phyloP scores from a whole-genome alignment of 1,140 invertebrate genomes.

The Platyscapa corneri region DNA sequence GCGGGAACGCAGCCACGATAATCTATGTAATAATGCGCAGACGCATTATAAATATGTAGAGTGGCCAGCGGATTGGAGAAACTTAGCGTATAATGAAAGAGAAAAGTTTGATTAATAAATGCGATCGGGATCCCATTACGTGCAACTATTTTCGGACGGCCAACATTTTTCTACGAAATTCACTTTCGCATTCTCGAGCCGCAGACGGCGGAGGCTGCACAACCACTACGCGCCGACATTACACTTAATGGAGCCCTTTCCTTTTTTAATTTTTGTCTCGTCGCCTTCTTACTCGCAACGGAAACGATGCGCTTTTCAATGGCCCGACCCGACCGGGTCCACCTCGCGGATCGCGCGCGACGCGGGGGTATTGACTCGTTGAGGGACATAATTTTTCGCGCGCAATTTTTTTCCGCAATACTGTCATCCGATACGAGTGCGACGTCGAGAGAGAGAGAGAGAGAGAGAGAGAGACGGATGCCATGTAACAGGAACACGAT shows the following conservation, averaged over 20 bases:
- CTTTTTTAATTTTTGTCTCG: too few species aligned
- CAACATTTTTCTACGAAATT: neutral
- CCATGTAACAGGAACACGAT: neutral
- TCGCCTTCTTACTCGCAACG: too few species aligned
- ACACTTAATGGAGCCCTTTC: too few species aligned
- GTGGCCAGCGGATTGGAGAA: neutral
- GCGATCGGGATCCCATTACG: neutral
- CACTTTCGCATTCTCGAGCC: neutral
- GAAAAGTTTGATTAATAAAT: constrained; percentile 1
- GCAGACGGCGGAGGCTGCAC: neutral
- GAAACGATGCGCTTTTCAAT: neutral
- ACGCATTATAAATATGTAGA: constrained; percentile 12
- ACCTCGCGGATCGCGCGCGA: too few species aligned
- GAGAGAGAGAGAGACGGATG: neutral
- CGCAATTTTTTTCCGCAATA: neutral
- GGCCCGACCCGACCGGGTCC: too few species aligned
- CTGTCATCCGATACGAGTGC: neutral
- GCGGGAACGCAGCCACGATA: neutral
- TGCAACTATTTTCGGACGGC: constrained; percentile 1
- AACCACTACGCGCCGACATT: too few species aligned
- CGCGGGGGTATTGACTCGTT: too few species aligned
- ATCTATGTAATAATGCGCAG: constrained; percentile 20
- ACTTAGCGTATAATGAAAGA: neutral
- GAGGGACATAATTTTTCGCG: too few species aligned
- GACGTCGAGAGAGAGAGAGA: too few species aligned